Evolutionary conservation across 35 echinoderm and acorn worm species (phyloP).

Genomic region (Heliocidaris tuberculata): DNA sequence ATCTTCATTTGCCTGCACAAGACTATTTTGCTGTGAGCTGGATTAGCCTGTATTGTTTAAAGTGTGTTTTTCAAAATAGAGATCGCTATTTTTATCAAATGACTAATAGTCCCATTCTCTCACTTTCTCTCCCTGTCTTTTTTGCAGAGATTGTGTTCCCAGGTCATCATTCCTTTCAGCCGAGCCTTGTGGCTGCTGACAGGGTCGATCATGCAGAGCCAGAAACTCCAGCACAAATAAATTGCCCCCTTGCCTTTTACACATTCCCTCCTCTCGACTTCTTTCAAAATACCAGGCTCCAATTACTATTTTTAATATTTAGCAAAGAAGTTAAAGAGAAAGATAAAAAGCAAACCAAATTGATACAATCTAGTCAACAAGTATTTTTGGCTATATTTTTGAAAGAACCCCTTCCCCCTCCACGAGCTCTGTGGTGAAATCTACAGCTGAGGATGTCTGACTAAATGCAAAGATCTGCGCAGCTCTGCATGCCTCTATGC

Average conservation of each 20-base stretch:
- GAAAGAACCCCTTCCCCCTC: not conserved
- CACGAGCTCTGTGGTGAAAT: not conserved
- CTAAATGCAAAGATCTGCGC: not conserved
- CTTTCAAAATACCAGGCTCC: slow-evolving; percentile 7
- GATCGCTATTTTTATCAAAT: not conserved
- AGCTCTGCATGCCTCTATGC: not conserved
- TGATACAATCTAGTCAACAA: not conserved
- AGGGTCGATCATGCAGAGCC: slow-evolving; percentile 34
- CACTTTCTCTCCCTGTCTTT: not conserved
- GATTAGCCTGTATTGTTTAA: not conserved
- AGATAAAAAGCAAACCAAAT: not conserved
- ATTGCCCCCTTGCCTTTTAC: slow-evolving; percentile 41
- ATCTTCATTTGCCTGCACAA: not conserved
- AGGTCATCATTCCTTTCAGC: slow-evolving; percentile 49
- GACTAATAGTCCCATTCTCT: not conserved
- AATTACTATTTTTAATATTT: not conserved
- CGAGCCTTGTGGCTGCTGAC: not conserved
- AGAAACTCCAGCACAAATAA: slow-evolving; percentile 32
- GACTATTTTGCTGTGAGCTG: not conserved
- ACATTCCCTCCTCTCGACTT: slow-evolving; percentile 40
- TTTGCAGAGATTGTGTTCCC: slow-evolving; percentile 31
- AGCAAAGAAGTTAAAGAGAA: not conserved
- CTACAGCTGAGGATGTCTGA: not conserved
- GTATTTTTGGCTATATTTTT: not conserved
- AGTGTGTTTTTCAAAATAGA: not conserved